These are phyloP conservation scores for Philaethria dido DNA, from an alignment of 2,888 invertebrate species.

Conservation along the genomic window DNA sequence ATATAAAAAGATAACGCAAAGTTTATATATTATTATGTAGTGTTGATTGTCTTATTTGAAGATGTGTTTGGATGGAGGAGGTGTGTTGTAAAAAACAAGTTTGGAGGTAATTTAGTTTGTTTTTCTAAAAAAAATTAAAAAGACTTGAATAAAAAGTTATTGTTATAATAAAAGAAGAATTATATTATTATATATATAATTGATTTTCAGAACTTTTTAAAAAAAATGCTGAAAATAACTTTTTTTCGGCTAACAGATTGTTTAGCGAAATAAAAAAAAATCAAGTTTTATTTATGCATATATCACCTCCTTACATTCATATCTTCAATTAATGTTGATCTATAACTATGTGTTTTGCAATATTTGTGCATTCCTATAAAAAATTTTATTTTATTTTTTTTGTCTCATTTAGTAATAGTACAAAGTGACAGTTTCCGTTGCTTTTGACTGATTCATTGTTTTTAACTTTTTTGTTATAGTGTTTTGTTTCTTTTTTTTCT, in stretches of 20 bases:
- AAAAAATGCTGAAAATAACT: too few relatives aligned
- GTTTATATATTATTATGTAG: constrained; percentile 37
- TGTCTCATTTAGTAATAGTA: background rate
- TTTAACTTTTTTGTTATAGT: background rate
- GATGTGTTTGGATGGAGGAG: background rate
- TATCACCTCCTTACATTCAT: background rate
- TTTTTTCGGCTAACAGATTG: too few relatives aligned
- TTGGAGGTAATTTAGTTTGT: background rate
- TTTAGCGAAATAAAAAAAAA: too few relatives aligned
- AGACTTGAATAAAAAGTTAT: too few relatives aligned
- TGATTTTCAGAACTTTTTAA: too few relatives aligned
- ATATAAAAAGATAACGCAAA: constrained; percentile 29
- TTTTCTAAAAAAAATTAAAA: background rate
- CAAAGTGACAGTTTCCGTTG: constrained; percentile 4
- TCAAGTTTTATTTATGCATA: too few relatives aligned
- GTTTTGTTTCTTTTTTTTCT: background rate
- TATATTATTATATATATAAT: too few relatives aligned
- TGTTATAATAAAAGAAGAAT: too few relatives aligned
- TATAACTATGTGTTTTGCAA: constrained; percentile 17
- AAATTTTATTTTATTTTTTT: constrained; percentile 1
- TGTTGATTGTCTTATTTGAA: background rate
- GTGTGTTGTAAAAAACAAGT: background rate
- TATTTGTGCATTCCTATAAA: constrained; percentile 3
- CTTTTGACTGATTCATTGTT: background rate
- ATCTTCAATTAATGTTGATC: background rate